Conservation (phyloP, 2,888 invertebrate species). For the Pollenia amentaria region DNA sequence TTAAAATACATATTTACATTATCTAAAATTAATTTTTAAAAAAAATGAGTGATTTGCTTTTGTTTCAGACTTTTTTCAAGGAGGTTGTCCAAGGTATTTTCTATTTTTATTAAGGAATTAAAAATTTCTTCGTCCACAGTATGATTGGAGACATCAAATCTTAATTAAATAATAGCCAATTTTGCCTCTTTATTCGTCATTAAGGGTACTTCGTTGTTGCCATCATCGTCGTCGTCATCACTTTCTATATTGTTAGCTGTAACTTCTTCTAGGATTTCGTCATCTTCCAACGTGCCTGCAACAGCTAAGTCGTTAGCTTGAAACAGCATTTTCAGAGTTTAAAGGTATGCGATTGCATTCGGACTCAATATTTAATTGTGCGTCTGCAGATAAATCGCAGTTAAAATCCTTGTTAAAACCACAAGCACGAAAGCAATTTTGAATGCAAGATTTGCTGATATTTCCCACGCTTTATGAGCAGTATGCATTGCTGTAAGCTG, state of each 20-base stretch:
- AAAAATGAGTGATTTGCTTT: too few relatives aligned
- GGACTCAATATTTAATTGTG: slow-evolving; percentile 41
- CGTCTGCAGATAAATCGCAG: slow-evolving; percentile 38
- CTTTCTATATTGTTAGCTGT: slow-evolving; percentile 39
- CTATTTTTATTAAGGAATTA: slow-evolving; percentile 28
- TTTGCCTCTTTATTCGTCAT: slow-evolving; percentile 41
- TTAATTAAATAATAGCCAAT: slow-evolving; percentile 39
- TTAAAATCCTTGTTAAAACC: slow-evolving; percentile 44
- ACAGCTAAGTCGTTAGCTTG: slow-evolving; percentile 46
- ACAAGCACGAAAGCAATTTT: slow-evolving; percentile 45
- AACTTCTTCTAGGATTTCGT: slow-evolving; percentile 41
- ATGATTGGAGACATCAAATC: slow-evolving; percentile 33
- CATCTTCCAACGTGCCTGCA: slow-evolving; percentile 51
- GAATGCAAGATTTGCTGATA: slow-evolving; percentile 44
- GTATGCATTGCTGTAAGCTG: slow-evolving; percentile 21
- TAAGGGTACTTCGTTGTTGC: slow-evolving; percentile 26
- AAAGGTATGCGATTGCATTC: slow-evolving; percentile 24
- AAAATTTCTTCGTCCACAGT: slow-evolving; percentile 30
- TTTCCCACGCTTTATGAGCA: slow-evolving; percentile 25
- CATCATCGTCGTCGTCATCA: slow-evolving; percentile 30
- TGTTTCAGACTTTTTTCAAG: too few relatives aligned
- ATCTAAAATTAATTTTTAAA: slow-evolving; percentile 9
- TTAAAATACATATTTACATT: too few relatives aligned
- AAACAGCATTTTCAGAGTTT: slow-evolving; percentile 57
- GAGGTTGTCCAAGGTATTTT: too few relatives aligned